Evolutionary conservation across 2,797 vertebrate genomes (phyloP), one percentile per base, ranked within the genome.

Genomic region (Hippoglossus hippoglossus): DNA sequence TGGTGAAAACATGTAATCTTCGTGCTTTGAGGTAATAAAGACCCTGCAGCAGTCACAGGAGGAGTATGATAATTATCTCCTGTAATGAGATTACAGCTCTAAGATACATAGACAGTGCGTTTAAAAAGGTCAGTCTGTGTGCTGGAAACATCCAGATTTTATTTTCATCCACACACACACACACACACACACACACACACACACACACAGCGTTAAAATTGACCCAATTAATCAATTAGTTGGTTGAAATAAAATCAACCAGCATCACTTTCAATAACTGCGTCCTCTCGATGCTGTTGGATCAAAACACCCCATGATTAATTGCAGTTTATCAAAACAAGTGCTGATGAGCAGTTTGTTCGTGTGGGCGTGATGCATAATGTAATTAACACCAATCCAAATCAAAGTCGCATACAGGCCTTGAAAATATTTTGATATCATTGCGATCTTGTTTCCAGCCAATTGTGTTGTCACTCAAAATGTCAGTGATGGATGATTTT

Each of bases 101-200:
- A 8, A 18, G 18, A 46, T 55, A 50, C 44, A 36, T 50, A 55
- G 69, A 81, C 74, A 65, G 67, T 61, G 65, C 55, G 63, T 70
- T 59, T 72, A 52, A 46, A 52, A 46, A 46, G 66, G 63, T 75
- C 55, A 63, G 41, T 18, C 26, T 46, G 44, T 46, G 63, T 25
- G 50, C 24, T 52, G 50, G 44, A 46, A 46, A 52, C 50, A 21
- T 24, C 21, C 10, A 31, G 7, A 31, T 31, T 31, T 31, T 8
- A 31, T 31, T 31, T 31, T 8, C n/a, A n/a, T n/a, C n/a, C 22
- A 22, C 6, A 28, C 6, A 26, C 25, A 26, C 25, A 5, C 25
- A 26, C 25, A 26, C 25, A 26, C 25, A 26, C 25, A 26, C 6
- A 28, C 28, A 7, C 28, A 6, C 26, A 28, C 26, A 28, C 26